Evolutionary conservation across 1,140 invertebrate species (phyloP).

Genomic region (Achroia grisella): DNA sequence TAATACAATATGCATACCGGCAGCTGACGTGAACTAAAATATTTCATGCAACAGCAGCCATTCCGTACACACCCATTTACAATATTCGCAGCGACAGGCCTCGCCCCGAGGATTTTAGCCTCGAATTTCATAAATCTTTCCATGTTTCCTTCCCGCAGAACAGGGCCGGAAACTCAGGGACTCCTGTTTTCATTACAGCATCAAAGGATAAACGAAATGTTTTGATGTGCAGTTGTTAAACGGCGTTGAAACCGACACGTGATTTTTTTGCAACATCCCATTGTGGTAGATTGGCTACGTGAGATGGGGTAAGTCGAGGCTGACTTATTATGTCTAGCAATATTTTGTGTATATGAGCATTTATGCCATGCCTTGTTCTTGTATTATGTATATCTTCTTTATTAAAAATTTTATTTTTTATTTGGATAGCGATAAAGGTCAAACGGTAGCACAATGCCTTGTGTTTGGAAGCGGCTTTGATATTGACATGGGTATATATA

Average conservation of each 20-base stretch:
- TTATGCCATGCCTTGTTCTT: no score
- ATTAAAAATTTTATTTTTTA: no score
- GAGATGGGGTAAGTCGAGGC: no score
- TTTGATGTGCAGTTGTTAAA: slow-evolving; percentile 4
- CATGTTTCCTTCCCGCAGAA: slow-evolving; percentile 12
- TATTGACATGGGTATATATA: no score
- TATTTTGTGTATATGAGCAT: no score
- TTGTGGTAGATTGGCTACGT: no score
- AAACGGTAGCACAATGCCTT: no score
- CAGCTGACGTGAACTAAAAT: neutral
- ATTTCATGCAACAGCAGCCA: neutral
- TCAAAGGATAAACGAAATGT: slow-evolving; percentile 18
- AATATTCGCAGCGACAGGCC: slow-evolving; percentile 6
- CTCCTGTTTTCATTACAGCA: slow-evolving; percentile 14
- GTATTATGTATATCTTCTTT: no score
- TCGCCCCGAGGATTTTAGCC: neutral
- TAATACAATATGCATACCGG: no score
- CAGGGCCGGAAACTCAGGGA: slow-evolving; percentile 6
- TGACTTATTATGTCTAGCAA: no score
- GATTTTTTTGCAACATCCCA: neutral
- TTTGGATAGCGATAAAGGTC: no score
- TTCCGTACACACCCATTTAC: slow-evolving; percentile 2
- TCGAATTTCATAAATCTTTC: slow-evolving; percentile 25
- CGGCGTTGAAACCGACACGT: neutral
- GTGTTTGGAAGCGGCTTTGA: no score